Percentiles rank a stretch among this genome's conserved stretches.
Evolutionary conservation across 2,113 vertebrate species (phyloP).

Genomic region (Phocoena phocoena): DNA sequence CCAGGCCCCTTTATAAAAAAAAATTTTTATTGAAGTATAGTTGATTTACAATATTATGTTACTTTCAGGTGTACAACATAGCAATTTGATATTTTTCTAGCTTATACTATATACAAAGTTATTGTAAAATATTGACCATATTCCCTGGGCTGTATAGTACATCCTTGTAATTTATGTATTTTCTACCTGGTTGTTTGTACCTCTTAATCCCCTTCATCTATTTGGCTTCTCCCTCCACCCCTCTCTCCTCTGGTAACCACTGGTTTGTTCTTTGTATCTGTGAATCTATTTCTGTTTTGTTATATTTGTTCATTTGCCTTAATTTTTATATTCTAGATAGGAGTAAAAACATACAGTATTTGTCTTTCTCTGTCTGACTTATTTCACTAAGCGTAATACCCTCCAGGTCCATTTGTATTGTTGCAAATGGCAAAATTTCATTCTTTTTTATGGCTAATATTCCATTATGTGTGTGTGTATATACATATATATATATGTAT

Average conservation of each 20-base stretch:
- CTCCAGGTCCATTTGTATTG: neutral
- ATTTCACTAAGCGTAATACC: neutral
- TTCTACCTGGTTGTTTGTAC: neutral
- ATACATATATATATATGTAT: too few relatives aligned
- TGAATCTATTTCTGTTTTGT: neutral
- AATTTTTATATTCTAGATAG: neutral
- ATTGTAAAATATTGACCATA: accelerated
- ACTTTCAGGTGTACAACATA: neutral
- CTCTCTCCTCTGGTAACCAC: neutral
- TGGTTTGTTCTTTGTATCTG: neutral
- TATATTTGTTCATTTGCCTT: neutral
- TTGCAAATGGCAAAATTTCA: neutral
- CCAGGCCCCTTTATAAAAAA: neutral
- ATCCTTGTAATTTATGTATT: accelerated
- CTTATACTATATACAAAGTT: neutral
- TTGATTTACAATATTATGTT: neutral
- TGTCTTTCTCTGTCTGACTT: neutral
- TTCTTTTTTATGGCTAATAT: neutral
- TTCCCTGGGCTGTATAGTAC: accelerated
- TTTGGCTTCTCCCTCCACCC: neutral
- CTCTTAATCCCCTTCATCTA: neutral
- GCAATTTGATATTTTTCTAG: neutral
- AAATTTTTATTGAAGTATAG: neutral
- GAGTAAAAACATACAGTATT: neutral
- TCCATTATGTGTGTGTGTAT: neutral